phyloP scores from a whole-genome alignment of 2,888 invertebrate genomes.

The Nomada flava region DNA sequence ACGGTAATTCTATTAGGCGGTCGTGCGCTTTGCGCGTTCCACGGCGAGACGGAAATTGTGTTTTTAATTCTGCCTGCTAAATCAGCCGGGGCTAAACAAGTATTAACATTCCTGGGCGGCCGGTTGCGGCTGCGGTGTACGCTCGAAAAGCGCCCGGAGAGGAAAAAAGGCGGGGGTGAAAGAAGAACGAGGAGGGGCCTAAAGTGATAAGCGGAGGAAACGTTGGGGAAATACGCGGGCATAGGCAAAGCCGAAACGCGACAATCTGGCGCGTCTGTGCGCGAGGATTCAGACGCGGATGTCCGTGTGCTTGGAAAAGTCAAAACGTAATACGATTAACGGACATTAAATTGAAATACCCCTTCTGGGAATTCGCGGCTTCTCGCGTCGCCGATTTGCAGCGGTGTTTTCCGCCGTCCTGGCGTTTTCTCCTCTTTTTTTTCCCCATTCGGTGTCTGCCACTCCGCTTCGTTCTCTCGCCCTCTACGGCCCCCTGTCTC shows the following conservation, averaged over 20 bases:
- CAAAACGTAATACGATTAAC: constrained; percentile 77
- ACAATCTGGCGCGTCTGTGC: constrained; percentile 40
- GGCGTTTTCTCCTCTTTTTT: background rate
- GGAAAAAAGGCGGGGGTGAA: background rate
- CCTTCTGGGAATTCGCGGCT: constrained; percentile 69
- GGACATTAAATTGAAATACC: constrained; percentile 76
- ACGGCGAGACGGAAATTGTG: constrained; percentile 76
- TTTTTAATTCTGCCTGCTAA: constrained; percentile 80
- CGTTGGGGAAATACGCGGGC: constrained; percentile 29
- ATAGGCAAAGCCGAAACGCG: constrained; percentile 48
- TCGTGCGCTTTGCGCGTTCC: constrained; percentile 66
- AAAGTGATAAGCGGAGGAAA: constrained; percentile 46
- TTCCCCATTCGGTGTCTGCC: constrained; percentile 38
- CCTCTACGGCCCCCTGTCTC: constrained; percentile 17
- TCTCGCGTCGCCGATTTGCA: constrained; percentile 59
- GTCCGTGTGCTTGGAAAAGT: constrained; percentile 53
- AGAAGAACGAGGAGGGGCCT: background rate
- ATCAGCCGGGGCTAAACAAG: constrained; percentile 79
- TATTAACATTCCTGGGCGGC: constrained; percentile 77
- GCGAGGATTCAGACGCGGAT: constrained; percentile 10
- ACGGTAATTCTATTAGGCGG: constrained; percentile 79
- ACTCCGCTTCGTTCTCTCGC: background rate
- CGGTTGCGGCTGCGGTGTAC: constrained; percentile 46
- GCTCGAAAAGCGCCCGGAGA: constrained; percentile 25
- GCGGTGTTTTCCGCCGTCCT: constrained; percentile 51